Evolutionary conservation across 2,888 invertebrate genomes (phyloP).

Genomic region (Drosophila anomelani): DNA sequence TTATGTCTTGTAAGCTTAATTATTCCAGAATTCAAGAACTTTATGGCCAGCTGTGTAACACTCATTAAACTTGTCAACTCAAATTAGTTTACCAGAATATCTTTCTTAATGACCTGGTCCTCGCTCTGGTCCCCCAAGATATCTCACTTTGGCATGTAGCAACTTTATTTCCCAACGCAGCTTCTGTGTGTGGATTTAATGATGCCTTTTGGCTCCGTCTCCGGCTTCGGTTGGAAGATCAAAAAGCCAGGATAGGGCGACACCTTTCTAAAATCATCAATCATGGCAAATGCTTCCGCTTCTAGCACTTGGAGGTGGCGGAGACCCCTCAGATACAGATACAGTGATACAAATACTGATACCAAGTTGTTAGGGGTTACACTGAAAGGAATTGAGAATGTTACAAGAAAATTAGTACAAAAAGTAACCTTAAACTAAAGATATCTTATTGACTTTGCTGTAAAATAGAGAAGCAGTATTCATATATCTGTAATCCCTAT

Average conservation of each 20-base stretch:
- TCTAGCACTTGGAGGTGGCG: conserved; percentile 16
- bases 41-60: conserved; percentile 7
- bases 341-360: conserved; percentile 13
- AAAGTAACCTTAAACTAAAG: no score
- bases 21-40: background rate
- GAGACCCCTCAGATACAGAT: conserved; percentile 9
- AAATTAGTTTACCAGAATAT: conserved; percentile 29
- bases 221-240: conserved; percentile 22
- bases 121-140: conserved; percentile 19
- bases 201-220: conserved; percentile 28
- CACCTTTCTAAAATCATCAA: conserved; percentile 68
- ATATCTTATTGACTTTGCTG: no score
- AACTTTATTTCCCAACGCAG: conserved; percentile 25
- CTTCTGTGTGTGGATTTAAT: conserved; percentile 37
- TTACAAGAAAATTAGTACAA: background rate
- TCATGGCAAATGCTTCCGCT: conserved; percentile 55
- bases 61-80: conserved; percentile 28
- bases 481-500: background rate
- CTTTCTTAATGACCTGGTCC: conserved; percentile 27
- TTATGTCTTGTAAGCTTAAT: conserved; percentile 12
- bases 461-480: background rate
- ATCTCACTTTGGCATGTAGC: conserved; percentile 16
- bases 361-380: background rate
- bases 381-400: background rate
- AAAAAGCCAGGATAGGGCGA: conserved; percentile 50